Base-by-base conservation (phyloP, 2,797 vertebrate genomes). In the Morus bassanus region DNA sequence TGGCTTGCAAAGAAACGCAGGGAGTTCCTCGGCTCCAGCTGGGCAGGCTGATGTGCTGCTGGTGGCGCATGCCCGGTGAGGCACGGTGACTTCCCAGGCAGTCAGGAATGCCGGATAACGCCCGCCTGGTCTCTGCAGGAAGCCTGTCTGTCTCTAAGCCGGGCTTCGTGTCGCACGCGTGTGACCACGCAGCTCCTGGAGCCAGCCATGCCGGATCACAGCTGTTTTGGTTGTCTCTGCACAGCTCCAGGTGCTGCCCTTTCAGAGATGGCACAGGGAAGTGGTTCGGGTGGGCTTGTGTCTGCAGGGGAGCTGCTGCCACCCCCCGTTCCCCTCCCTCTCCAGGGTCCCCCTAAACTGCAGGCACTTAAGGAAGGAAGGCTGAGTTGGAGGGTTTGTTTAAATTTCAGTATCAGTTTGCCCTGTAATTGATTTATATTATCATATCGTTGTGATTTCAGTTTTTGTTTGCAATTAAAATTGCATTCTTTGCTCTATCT, bases 111-210 rank as follows among this genome's bases (percentile, higher is more conserved):
- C 64, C 0, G 1, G 31, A 18, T 74, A n/a, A 46, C 0, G 0
- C 77, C 45, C 3, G 6, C 73, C 69, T 51, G 74, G 73, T 59
- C 37, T 67, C 56, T 5, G 1, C 30, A 16, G 84, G 64, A 78
- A 65, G 67, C 54, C 30, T 37, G 17, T 33, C 69, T 31, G 18
- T 48, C 67, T 13, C 19, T 46, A 11, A 69, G 68, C 19, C 0
- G 0, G 46, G 14, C 51, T 51, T 70, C 1, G 1, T 3, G 16
- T 80, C 80, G n/a, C 41, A 10, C 0, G 0, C 2, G 1, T 48
- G 74, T 45, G 41, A 16, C 53, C 1, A 2, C 3, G 8, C 33
- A 33, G 65, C 73, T 75, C 43, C 64, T 50, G 54, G n/a, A 50
- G 35, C 39, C 27, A 28, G 45, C 84, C 28, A 12, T 13, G 45